These are phyloP conservation scores for Uloborus diversus DNA, from an alignment of 1,140 invertebrate genomes.

Conservation along the genomic window DNA sequence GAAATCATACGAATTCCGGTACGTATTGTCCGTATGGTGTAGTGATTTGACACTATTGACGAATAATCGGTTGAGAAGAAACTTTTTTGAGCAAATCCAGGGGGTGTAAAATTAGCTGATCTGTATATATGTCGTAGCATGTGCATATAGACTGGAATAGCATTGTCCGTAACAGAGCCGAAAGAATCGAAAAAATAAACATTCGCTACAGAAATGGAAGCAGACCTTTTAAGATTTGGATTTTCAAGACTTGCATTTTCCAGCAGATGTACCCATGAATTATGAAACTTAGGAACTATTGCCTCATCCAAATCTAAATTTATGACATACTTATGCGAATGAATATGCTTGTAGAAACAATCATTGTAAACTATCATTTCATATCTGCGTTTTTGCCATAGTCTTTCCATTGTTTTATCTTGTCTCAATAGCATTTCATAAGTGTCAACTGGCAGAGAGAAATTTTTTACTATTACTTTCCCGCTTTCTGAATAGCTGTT, in stretches of 20 bases:
- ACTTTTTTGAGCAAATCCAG: conserved; percentile 76
- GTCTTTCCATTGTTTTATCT: conserved; percentile 65
- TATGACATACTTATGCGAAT: conserved; percentile 72
- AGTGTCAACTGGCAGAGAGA: conserved; percentile 69
- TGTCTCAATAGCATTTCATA: conserved; percentile 62
- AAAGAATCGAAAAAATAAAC: conserved; percentile 72
- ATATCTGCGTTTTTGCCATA: conserved; percentile 76
- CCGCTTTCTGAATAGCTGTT: conserved; percentile 69
- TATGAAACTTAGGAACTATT: conserved; percentile 71
- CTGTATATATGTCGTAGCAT: conserved; percentile 63
- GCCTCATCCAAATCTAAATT: conserved; percentile 78
- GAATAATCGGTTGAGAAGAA: conserved; percentile 74
- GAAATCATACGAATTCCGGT: conserved; percentile 67
- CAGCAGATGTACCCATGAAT: conserved; percentile 70
- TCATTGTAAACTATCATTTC: conserved; percentile 80
- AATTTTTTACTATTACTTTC: conserved; percentile 69
- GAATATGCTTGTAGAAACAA: conserved; percentile 73
- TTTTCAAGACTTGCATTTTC: conserved; percentile 63
- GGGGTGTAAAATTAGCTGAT: conserved; percentile 70
- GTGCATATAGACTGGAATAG: conserved; percentile 59
- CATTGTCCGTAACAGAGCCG: conserved; percentile 4
- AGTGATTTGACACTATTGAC: conserved; percentile 79
- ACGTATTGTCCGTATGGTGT: conserved; percentile 72
- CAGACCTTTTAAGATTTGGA: conserved; percentile 66
- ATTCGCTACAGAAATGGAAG: conserved; percentile 74